Evolutionary conservation across 2,113 vertebrate species (phyloP).

Genomic region (Psettodes erumei): DNA sequence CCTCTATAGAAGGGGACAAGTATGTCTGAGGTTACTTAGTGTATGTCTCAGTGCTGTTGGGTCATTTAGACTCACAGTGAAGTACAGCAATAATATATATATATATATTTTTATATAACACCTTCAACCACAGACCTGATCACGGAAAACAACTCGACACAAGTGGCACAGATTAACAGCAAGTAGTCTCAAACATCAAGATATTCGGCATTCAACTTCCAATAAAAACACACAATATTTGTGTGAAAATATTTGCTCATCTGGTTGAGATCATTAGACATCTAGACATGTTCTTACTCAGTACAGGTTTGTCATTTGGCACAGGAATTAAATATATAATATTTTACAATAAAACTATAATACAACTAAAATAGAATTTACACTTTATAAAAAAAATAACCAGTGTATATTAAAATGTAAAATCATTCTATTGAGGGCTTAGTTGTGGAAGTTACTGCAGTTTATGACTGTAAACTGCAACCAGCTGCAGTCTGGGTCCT

Average conservation of each 20-base stretch:
- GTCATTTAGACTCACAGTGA: constrained; percentile 54
- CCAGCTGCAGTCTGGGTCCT: constrained; percentile 41
- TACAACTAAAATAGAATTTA: constrained; percentile 48
- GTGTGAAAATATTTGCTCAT: constrained; percentile 4
- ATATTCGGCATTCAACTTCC: constrained; percentile 49
- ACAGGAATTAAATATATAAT: constrained; percentile 55
- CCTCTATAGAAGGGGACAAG: not conserved
- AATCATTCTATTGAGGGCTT: constrained; percentile 47
- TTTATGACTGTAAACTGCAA: constrained; percentile 50
- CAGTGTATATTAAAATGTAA: constrained; percentile 22
- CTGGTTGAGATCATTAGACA: constrained; percentile 13
- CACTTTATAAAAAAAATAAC: constrained; percentile 69
- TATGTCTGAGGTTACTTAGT: constrained; percentile 3
- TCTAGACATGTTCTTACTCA: constrained; percentile 3
- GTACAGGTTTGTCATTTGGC: constrained; percentile 46
- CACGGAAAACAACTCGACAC: constrained; percentile 13
- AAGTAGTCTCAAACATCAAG: constrained; percentile 10
- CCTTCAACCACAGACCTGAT: constrained; percentile 6
- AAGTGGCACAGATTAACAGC: constrained; percentile 39
- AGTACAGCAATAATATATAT: constrained; percentile 37
- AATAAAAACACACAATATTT: constrained; percentile 53
- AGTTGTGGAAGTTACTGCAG: constrained; percentile 41
- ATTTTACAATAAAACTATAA: constrained; percentile 35
- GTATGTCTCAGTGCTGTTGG: not conserved
- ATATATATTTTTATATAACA: constrained; percentile 15